Evolutionary conservation across 2,888 invertebrate genomes (phyloP), one percentile per base, ranked within the genome.

Genomic region (Acronicta alni): DNA sequence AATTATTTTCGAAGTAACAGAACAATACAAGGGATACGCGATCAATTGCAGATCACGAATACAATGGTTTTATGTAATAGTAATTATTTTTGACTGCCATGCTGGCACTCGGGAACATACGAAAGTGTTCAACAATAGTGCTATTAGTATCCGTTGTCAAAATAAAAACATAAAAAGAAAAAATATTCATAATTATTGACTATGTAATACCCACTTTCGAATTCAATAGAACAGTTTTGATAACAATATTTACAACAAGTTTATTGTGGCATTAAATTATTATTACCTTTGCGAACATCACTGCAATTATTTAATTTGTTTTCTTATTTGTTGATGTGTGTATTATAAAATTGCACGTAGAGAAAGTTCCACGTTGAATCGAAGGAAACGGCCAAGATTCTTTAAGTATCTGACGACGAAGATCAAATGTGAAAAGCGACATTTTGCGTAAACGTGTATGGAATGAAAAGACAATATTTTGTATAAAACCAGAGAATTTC

Each of bases 51-150:
- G 77, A 77, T 73, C 70, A 51, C 18, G 44, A 79, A 79, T 51
- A 90, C 89, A 90, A 89, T 87, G 64, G 81, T 54, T 69, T 88
- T 85, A 86, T 82, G 81, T 84, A 89, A 91, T 75, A 61, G 68
- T 74, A 74, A 82, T 86, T 83, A 86, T 83, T 74, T 64, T 3
- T 65, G 79, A 78, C 77, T 75, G 71, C 64, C 70, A 75, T 39
- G 48, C 44, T 51, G 39, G 20, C 20, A 26, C 54, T 42, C 14
- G 47, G 51, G 15, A 44, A 55, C 41, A 58, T 69, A 73, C 49
- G 74, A 75, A 79, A 74, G 69, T 72, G 23, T 39, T 45, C 62
- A 76, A 81, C 80, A 83, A 83, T 83, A 58, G 77, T 37, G 48
- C 56, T 70, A 77, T 82, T 81, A 79, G 63, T 54, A 56, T 58